Evolutionary conservation across 2,113 vertebrate genomes (phyloP), one percentile per base, ranked within the genome.

Genomic region (Lamprotornis superbus): DNA sequence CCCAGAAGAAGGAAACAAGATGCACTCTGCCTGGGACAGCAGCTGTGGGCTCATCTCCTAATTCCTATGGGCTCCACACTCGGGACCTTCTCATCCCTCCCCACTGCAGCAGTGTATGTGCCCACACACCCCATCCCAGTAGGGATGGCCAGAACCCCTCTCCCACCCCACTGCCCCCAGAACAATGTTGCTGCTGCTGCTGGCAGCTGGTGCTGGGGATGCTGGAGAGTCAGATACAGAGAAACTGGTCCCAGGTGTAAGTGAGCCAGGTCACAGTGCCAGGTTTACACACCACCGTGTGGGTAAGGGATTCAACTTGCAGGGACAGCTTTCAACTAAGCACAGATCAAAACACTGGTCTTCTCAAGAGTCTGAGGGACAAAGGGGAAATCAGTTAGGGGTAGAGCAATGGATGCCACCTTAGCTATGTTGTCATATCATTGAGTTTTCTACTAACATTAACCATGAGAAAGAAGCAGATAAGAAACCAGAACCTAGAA

Each of bases 161-260:
- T 28, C 25, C 33, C 39, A 30, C 20, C 9, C 8, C 0, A 0
- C 30, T 78, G 27, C 10, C n/a, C 22, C 19, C 1, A 1, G 8
- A 31, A 16, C 25, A 55, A 15, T 42, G 39, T 40, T 9, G 21
- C 1, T 24, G 33, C 15, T 82, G 65, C 74, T 39, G 33, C 24
- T 50, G 11, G 39, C 20, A n/a, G 39, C 15, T 65, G 35, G 10
- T 55, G 24, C 35, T 47, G 42, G 42, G 22, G 12, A 30, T 44
- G 56, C 31, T 86, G 81, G 11, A 67, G n/a, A 49, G 23, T 12
- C 24, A 44, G 61, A 35, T 7, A 3, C 10, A 47, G 46, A 81
- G 25, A 56, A 83, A 49, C 9, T 12, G 57, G 33, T 78, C 30
- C 39, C 15, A 39, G 13, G 50, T 52, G 1, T 55, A 8, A 55